Base-by-base conservation (phyloP, 2,888 invertebrate genomes). In the Phania funesta region DNA sequence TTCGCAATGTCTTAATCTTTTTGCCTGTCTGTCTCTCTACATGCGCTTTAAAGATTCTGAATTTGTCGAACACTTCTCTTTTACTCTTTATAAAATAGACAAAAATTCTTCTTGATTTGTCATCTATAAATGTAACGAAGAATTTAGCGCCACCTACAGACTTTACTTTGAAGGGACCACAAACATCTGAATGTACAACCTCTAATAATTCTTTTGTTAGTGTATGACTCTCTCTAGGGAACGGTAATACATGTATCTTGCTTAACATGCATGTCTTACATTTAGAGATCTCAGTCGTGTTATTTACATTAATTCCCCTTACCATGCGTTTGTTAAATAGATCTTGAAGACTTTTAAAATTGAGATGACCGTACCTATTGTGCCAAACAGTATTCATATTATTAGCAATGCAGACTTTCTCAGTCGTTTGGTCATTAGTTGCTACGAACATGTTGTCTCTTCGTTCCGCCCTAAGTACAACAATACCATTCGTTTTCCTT, bases 181-280 rank as follows among this genome's bases (percentile, higher is more conserved):
- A 82, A 16, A 77, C 67, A 24, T 82, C 77, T 8, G 71, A 41
- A 26, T 56, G 68, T 2, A 68, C 54, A 11, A 68, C n/a, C 8
- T 68, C 46, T 16, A 68, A 54, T 4, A 68, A n/a, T 8, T 46
- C n/a, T 7, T 16, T 38, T 1, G 54, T 26, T 54, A 20, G 18
- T 38, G 48, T 60, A 67, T 3, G 1, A 48, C 48, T 48, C 83
- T 73, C 87, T 87, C 80, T 26, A 65, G 75, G 29, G 32, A 32
- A 60, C 79, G 64, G 0, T 6, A 64, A 48, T 44, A 64, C 64
- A 26, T 60, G 44, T 44, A 60, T 60, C 26, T 60, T 60, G 11
- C 60, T 60, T 16, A 60, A 44, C 60, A 64, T 64, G 18, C 46
- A 48, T n/a, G 29, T 64, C 18, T 64, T 64, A 22, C 64, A 64